Percentiles rank a stretch among this genome's conserved stretches.
These are phyloP conservation scores for Archaeoteleia sp. DNA, from an alignment of 2,888 invertebrate genomes.

Conservation along the genomic window DNA sequence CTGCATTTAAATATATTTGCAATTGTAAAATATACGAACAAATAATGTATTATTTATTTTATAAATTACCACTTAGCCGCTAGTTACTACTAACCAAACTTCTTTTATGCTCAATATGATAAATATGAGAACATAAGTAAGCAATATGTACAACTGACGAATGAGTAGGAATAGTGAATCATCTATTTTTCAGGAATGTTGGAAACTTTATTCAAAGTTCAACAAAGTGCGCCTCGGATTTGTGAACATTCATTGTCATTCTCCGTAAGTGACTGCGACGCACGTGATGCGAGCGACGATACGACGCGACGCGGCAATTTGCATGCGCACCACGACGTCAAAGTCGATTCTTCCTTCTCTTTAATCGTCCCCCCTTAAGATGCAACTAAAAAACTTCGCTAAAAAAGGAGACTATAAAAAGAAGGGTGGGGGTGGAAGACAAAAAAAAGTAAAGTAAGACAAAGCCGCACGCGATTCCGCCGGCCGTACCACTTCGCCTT, in stretches of 20 bases:
- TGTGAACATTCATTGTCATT: constrained; percentile 21
- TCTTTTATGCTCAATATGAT: too few species aligned
- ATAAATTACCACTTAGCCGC: too few species aligned
- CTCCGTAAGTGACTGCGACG: constrained; percentile 1
- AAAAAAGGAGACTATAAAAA: constrained; percentile 29
- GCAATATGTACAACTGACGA: too few species aligned
- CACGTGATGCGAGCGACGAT: neutral
- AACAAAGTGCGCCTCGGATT: constrained; percentile 29
- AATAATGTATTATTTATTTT: too few species aligned
- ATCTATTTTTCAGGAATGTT: constrained; percentile 23
- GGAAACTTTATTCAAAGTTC: constrained; percentile 17
- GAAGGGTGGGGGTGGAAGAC: too few species aligned
- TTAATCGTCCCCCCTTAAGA: constrained; percentile 21
- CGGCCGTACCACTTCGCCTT: constrained; percentile 47
- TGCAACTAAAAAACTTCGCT: constrained; percentile 6
- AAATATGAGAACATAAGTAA: too few species aligned
- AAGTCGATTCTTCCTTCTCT: constrained; percentile 21
- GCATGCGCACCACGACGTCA: constrained; percentile 16
- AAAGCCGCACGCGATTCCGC: constrained; percentile 46
- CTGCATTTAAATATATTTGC: too few species aligned
- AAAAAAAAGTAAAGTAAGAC: neutral
- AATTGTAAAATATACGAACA: too few species aligned
- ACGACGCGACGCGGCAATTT: constrained; percentile 6
- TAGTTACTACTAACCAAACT: too few species aligned
- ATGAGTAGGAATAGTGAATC: too few species aligned